phyloP scores from a whole-genome alignment of 92 coral and sea anemone species.

The Epizoanthus fatuus region DNA sequence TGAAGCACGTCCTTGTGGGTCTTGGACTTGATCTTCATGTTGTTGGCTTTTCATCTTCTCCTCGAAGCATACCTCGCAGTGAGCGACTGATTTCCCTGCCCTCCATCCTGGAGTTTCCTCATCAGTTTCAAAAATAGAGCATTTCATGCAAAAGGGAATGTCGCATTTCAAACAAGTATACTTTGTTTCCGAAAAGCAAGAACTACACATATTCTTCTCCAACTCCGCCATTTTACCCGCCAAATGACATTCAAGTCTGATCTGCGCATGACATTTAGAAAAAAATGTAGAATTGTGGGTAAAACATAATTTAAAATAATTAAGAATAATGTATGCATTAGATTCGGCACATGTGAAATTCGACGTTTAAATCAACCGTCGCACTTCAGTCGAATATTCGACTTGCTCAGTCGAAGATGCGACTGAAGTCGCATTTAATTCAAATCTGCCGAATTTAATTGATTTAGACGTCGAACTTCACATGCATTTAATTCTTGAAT shows the following conservation, averaged over 20 bases:
- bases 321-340: no score
- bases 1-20: conserved; percentile 1
- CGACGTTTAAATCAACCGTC: no score
- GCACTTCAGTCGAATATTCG: no score
- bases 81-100: conserved; percentile 51
- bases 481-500: no score
- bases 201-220: conserved; percentile 22
- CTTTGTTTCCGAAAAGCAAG: conserved; percentile 50
- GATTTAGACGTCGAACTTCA: no score
- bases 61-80: conserved; percentile 33
- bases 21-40: not conserved
- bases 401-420: no score
- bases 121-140: conserved; percentile 51
- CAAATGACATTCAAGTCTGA: not conserved
- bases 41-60: conserved; percentile 26
- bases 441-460: no score
- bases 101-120: conserved; percentile 54
- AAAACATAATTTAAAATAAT: no score
- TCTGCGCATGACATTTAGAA: not conserved
- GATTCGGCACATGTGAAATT: no score
- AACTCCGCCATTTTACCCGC: not conserved
- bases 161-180: conserved; percentile 51
- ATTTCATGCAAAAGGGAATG: conserved; percentile 49
- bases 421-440: no score
- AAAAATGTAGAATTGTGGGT: not conserved